Evolutionary conservation across 2,113 vertebrate genomes (phyloP), one percentile per base, ranked within the genome.

Genomic region (Helogale parvula): DNA sequence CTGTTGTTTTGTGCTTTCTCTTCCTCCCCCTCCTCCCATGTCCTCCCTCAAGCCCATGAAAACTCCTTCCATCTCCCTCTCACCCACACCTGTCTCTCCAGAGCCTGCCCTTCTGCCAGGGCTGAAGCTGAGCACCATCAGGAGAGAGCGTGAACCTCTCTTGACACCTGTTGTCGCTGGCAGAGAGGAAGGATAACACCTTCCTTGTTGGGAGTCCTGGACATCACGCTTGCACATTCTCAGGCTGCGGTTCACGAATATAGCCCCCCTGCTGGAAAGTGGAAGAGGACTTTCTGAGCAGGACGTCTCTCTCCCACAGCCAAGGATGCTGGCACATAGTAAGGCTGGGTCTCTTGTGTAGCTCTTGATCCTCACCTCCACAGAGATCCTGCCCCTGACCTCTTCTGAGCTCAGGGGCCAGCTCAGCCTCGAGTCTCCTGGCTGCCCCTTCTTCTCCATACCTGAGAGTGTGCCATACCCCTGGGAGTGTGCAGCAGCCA

Each of bases 21-120:
- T 9, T 33, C 17, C 29, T 2, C 19, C 13, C 3, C 1, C 2
- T 16, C 0, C 19, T 14, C 0, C 33, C 21, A 14, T 2, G 74
- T 4, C 16, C 12, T 35, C 38, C 38, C 38, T 4, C 15, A 5
- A 0, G 14, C 80, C 27, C 41, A 1, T 0, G 6, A 50, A 21
- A 80, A 17, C 31, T 69, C 45, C 31, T 16, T 5, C 27, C 65
- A 47, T 17, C 8, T 45, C 16, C n/a, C 85, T 23, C n/a, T 63
- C 9, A n/a, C 1, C 1, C 41, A 68, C 29, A 6, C 29, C 15
- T 11, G 6, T 33, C 13, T 81, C 27, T 29, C 4, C 29, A 52
- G 23, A 14, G 13, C 16, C 6, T 3, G 27, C 7, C 25, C 5
- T 45, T 81, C n/a, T 47, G 1, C n/a, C 27, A n/a, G 15, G 19